A percentile compares a stretch with the other conserved stretches of the same genome.
Conservation (phyloP, 2,888 invertebrate genomes). For the Cylindroiulus punctatus region DNA sequence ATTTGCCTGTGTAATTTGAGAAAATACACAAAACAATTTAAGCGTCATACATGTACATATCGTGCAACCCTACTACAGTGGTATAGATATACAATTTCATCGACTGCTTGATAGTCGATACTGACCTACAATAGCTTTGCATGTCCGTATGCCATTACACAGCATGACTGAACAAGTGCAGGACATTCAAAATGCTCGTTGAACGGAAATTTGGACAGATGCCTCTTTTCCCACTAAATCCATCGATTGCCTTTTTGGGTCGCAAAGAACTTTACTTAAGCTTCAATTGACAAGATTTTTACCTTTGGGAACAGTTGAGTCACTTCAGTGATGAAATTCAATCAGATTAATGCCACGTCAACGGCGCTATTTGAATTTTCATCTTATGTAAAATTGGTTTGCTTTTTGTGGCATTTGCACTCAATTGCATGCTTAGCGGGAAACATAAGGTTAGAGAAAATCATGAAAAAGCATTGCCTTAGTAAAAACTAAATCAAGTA, state of each 20-base stretch:
- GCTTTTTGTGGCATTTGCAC: too few species aligned
- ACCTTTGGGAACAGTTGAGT: constrained; percentile 17
- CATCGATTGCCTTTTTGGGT: neutral
- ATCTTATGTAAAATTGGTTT: too few species aligned
- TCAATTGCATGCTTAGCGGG: too few species aligned
- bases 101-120: neutral
- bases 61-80: too few species aligned
- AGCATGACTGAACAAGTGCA: neutral
- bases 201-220: neutral
- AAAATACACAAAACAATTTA: too few species aligned
- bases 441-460: too few species aligned
- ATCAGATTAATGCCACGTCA: neutral
- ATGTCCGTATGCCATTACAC: neutral
- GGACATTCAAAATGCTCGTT: neutral
- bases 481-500: too few species aligned
- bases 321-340: neutral
- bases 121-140: neutral
- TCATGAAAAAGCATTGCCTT: too few species aligned
- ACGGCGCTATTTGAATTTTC: neutral
- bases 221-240: constrained; percentile 24
- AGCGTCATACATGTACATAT: too few species aligned
- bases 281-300: constrained; percentile 16
- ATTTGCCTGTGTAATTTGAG: too few species aligned
- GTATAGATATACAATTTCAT: too few species aligned
- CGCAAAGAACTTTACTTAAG: constrained; percentile 35